These are phyloP conservation scores for Heliocidaris erythrogramma DNA, from an alignment of 35 echinoderm and acorn worm species.

Conservation along the genomic window DNA sequence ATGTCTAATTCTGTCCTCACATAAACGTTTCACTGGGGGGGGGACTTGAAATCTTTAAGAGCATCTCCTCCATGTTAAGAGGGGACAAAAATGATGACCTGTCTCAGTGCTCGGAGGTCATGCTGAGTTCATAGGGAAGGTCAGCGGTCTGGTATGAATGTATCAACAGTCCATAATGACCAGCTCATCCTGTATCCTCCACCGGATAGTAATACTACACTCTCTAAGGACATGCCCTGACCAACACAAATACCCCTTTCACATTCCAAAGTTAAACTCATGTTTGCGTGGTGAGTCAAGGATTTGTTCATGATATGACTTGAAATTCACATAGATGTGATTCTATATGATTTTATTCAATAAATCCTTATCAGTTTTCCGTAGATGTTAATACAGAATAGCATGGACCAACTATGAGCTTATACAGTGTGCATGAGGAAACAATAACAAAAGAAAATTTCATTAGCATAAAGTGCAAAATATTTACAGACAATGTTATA, in stretches of 20 bases:
- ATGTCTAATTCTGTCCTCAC: background rate
- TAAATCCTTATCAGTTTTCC: too few species aligned
- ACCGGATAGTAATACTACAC: background rate
- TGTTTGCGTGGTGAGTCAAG: background rate
- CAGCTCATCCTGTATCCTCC: background rate
- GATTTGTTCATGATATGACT: background rate
- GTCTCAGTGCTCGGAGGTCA: background rate
- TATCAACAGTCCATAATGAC: background rate
- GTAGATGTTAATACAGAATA: too few species aligned
- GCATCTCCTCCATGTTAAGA: background rate
- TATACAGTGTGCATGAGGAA: too few species aligned
- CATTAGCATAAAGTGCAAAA: too few species aligned
- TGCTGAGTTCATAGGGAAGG: background rate
- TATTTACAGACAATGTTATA: too few species aligned
- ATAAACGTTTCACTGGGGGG: background rate
- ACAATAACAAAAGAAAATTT: too few species aligned
- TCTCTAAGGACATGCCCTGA: conserved; percentile 1
- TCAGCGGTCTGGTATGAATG: background rate
- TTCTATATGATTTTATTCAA: too few species aligned
- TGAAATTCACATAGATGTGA: too few species aligned
- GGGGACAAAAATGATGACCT: background rate
- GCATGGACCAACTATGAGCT: too few species aligned
- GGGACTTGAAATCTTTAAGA: background rate
- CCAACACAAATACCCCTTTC: background rate
- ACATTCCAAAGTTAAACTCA: background rate